These are phyloP conservation scores for Plodia interpunctella DNA, from an alignment of 1,140 invertebrate genomes.

Conservation along the genomic window DNA sequence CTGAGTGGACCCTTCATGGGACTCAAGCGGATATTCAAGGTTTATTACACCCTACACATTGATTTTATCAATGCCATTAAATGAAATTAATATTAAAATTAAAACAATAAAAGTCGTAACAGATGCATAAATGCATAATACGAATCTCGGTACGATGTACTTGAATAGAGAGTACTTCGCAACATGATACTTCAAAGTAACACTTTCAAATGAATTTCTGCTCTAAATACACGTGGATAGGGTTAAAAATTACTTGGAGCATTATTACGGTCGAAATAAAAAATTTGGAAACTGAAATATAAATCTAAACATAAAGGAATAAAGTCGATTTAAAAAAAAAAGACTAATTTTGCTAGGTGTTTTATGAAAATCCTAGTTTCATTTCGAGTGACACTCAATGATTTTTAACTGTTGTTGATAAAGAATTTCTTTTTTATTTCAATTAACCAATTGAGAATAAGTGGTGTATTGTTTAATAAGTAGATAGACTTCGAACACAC, in stretches of 20 bases:
- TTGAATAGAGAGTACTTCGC: neutral
- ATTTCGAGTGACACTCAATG: neutral
- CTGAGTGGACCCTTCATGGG: too few relatives aligned
- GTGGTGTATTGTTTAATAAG: slow-evolving; percentile 5
- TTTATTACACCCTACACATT: too few relatives aligned
- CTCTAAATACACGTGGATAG: neutral
- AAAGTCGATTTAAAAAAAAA: neutral
- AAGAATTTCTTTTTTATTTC: neutral
- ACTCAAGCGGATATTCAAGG: too few relatives aligned
- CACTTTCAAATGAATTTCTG: neutral
- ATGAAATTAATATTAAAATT: neutral
- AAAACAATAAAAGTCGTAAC: neutral
- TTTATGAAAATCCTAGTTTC: neutral
- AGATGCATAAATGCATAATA: slow-evolving; percentile 1
- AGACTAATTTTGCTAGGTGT: neutral
- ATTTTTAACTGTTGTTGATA: neutral
- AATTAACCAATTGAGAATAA: neutral
- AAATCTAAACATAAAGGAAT: neutral
- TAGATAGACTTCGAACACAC: too few relatives aligned
- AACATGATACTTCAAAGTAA: neutral
- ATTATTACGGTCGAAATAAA: neutral
- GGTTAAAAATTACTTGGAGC: neutral
- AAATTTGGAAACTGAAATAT: neutral
- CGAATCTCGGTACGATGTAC: neutral
- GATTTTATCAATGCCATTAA: too few relatives aligned